Evolutionary conservation across 2,888 invertebrate species (phyloP), one percentile per base, ranked within the genome.

Genomic region (Escarpia spicata): DNA sequence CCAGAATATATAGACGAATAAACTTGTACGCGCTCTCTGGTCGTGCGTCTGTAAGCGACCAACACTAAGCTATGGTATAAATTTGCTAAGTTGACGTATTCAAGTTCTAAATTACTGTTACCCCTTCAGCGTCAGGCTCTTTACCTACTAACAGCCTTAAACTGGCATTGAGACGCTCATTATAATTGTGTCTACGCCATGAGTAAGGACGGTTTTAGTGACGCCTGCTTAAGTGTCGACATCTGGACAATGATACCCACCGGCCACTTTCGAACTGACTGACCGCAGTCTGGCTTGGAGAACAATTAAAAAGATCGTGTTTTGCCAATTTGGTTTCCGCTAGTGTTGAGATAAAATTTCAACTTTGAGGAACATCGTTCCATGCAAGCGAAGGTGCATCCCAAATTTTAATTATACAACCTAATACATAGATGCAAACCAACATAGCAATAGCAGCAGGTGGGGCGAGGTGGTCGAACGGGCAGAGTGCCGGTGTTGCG

Each of bases 91-190:
- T 91, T 91, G 91, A 91, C 91, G 91, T 91, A 26, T 91, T 91
- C 91, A 37, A 91, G 91, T 91, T 91, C 26, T 91, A 91, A 37
- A 91, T 91, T 12, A 91, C 37, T 31, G 91, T 91, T 91, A 91
- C 91, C 19, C 19, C 3, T 4, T 91, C 91, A 91, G 91, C 91
- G 91, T 91, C 91, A 91, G 91, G 31, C 91, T 91, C 91, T 91
- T 91, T 91, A 91, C 91, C 6, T 37, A 91, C 91, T 91, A 91
- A 91, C 91, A 91, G 91, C 91, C 91, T 91, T 91, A 91, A 91
- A 91, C 91, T 91, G 37, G 31, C n/a, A n/a, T n/a, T 91, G 19
- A 26, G 91, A 31, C 91, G 31, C 91, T 31, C 31, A 91, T 91
- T 91, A 91, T 31, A 91, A 91, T 91, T 37, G 37, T 91, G 0